Base-by-base conservation (phyloP, 2,888 invertebrate genomes). In the Ochropacha duplaris region DNA sequence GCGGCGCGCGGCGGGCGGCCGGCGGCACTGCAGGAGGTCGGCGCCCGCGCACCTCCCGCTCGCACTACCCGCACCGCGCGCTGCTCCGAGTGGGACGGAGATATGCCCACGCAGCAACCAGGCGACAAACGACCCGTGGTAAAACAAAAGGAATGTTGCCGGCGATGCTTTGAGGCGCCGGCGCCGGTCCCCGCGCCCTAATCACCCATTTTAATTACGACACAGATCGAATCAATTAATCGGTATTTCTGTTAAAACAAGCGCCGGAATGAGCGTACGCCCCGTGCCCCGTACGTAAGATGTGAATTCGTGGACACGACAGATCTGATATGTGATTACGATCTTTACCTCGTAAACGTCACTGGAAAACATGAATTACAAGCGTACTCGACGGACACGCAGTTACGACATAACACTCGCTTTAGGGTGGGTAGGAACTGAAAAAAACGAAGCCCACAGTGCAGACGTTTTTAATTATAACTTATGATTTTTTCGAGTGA, bases 191-290 rank as follows among this genome's bases (percentile, higher is more conserved):
- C 89, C 87, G 89, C 87, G 84, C 88, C 85, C 91, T 92, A 91
- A 92, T 91, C 92, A 92, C 91, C 92, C 88, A 89, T 91, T 92
- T 92, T 92, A 92, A 92, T 92, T 92, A 92, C 92, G 87, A 88
- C 91, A 90, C 90, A 91, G 90, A 92, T 92, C 91, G 88, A 92
- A 92, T 92, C 92, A 92, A 92, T 92, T 92, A 91, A 91, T 92
- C 90, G 92, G 90, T 87, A 89, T 91, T 91, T 90, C 87, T 86
- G 90, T 91, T 90, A 88, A 88, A 89, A 89, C 87, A 86, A 90
- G 90, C 90, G 84, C 83, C 83, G 83, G 78, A 81, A 79, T 83
- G 79, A 79, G 86, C 85, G 83, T 83, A 79, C 77, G 78, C 81
- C 78, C n/a, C n/a, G n/a, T n/a, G n/a, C n/a, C n/a, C n/a, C 77